A percentile compares a stretch with the other conserved stretches of the same genome.
These are phyloP conservation scores for Agelaius tricolor DNA, from an alignment of 2,113 vertebrate genomes.

Conservation along the genomic window DNA sequence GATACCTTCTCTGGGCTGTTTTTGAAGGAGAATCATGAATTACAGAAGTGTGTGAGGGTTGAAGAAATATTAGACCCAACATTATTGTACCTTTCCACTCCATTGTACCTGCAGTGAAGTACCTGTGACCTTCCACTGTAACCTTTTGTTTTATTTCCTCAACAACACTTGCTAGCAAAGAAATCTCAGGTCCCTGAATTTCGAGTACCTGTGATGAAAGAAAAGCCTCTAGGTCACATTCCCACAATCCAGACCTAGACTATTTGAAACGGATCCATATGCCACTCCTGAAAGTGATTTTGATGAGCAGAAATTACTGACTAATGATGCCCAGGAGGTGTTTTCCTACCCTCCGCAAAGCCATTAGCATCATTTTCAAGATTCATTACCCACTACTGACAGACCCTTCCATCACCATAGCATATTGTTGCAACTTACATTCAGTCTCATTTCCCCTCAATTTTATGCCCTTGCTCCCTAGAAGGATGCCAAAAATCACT, in stretches of 20 bases:
- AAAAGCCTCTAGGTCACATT: constrained; percentile 38
- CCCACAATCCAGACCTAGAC: constrained; percentile 11
- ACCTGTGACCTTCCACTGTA: background rate
- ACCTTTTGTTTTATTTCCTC: background rate
- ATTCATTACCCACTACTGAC: background rate
- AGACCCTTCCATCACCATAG: background rate
- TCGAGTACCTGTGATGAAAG: background rate
- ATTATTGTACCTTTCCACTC: background rate
- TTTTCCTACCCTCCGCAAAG: constrained; percentile 27
- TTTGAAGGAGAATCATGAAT: background rate
- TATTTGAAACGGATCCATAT: constrained; percentile 28
- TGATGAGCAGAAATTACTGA: constrained; percentile 41
- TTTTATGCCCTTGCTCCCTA: background rate
- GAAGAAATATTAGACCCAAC: background rate
- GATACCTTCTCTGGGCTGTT: background rate
- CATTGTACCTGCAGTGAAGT: background rate
- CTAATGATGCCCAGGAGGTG: constrained; percentile 11
- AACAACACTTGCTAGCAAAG: background rate
- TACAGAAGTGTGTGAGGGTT: background rate
- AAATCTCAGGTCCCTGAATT: background rate
- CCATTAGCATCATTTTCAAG: background rate
- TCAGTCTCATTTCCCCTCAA: background rate
- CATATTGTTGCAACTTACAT: background rate
- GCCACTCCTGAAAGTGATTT: constrained; percentile 1
- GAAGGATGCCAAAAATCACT: constrained; percentile 9